phyloP scores from a whole-genome alignment of 1,140 invertebrate species.

The Eciton burchellii region DNA sequence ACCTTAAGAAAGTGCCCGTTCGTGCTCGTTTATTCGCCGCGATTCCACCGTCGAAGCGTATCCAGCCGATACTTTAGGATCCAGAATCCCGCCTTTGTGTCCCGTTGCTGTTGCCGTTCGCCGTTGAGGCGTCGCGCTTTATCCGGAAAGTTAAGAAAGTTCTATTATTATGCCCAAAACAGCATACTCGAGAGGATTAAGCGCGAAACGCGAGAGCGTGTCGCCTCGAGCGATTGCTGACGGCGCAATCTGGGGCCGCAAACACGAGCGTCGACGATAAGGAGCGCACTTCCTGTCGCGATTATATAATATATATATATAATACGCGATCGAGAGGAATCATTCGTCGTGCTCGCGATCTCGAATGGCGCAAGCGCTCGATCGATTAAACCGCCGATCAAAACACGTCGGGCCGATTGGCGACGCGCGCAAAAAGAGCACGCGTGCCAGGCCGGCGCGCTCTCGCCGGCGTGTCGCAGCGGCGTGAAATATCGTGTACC shows the following conservation, averaged over 20 bases:
- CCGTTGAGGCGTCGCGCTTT: background rate
- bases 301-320: constrained; percentile 13
- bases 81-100: background rate
- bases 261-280: background rate
- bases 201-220: background rate
- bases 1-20: background rate
- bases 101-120: background rate
- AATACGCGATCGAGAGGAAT: background rate
- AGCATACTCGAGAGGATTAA: background rate
- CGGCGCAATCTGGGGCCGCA: background rate
- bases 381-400: constrained; percentile 48
- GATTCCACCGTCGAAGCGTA: background rate
- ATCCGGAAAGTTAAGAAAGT: background rate
- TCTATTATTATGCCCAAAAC: background rate
- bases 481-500: constrained; percentile 52
- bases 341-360: constrained; percentile 9
- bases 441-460: constrained; percentile 35
- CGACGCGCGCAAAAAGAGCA: constrained; percentile 39
- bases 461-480: constrained; percentile 20
- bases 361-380: background rate
- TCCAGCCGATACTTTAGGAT: constrained; percentile 1
- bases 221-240: background rate
- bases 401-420: constrained; percentile 43
- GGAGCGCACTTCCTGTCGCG: background rate
- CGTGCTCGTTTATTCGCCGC: background rate